Conservation (phyloP, 2,113 vertebrate genomes). For the Scartelaos histophorus region DNA sequence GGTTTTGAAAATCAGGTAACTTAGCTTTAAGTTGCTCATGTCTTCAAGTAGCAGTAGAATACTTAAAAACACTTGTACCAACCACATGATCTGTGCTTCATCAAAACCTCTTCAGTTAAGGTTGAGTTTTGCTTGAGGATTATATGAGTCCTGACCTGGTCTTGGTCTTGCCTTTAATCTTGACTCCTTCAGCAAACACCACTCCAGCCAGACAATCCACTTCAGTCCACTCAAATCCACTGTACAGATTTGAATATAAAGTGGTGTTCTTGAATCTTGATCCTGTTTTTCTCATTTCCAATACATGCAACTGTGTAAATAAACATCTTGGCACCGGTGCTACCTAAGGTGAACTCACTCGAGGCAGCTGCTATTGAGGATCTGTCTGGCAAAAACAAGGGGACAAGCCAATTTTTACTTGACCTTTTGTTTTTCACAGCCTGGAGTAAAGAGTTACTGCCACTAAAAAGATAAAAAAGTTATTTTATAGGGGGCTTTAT, state of each 20-base stretch:
- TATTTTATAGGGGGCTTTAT: constrained; percentile 6
- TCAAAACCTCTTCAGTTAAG: background rate
- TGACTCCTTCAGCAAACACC: background rate
- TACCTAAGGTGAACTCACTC: constrained; percentile 10
- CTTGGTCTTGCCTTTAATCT: background rate
- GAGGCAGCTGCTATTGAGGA: constrained; percentile 3
- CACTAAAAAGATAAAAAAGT: constrained; percentile 11
- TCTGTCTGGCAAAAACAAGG: constrained; percentile 12
- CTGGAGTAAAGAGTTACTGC: constrained; percentile 2
- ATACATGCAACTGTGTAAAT: background rate
- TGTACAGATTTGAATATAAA: constrained; percentile 9
- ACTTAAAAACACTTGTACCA: background rate
- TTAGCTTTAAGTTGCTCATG: background rate
- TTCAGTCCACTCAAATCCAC: background rate
- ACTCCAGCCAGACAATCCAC: background rate
- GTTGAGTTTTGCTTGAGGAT: background rate
- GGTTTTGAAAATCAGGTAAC: background rate
- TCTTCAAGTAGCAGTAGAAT: background rate
- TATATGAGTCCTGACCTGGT: background rate
- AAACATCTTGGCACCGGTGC: background rate
- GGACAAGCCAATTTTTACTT: constrained; percentile 15
- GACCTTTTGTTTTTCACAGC: constrained; percentile 16
- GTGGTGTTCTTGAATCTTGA: background rate
- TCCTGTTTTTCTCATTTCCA: constrained; percentile 1
- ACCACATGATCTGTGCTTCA: background rate